Evolutionary conservation across 2,113 vertebrate species (phyloP), one percentile per base, ranked within the genome.

Genomic region (Dolichotis patagonum): DNA sequence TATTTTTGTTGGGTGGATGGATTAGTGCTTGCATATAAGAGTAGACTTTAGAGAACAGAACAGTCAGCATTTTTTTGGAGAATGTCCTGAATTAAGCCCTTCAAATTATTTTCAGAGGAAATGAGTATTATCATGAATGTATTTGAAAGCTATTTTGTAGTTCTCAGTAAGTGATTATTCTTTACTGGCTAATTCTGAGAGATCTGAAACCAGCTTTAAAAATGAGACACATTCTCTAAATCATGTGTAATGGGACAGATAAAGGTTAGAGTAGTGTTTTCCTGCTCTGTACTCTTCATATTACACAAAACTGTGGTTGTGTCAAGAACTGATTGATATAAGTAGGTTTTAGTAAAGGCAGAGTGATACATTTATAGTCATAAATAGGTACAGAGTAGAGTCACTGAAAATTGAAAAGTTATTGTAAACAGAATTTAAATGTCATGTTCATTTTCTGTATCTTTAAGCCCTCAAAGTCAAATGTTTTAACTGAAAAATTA

Each of bases 251-350:
- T 85, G 56, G 89, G 43, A 87, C 26, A 86, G 43, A 88, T 12
- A 62, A 91, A 95, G 87, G 52, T 46, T 91, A 94, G 89, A 95
- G 75, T 69, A 85, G 6, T 65, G n/a, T 82, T 90, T 90, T 77
- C 65, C 54, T 75, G 49, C 49, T 93, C 80, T 69, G 20, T 91
- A 38, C 63, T 92, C 38, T 84, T 93, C 85, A 49, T n/a, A 92
- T 97, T 98, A 97, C 19, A 22, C 97, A 97, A 97, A 38, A 43
- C 46, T 54, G 89, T 85, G 87, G 46, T 60, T 78, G 52, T 96
- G 90, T 95, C 92, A 96, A 97, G 91, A 71, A 28, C 67, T 98
- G 97, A 98, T 90, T 98, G 96, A 96, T 78, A 78, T 85, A 98
- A 97, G 85, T 95, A 97, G 96, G 97, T 41, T 85, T 96, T 84